Base-by-base conservation (phyloP, 2,888 invertebrate species). In the Desoria tigrina region DNA sequence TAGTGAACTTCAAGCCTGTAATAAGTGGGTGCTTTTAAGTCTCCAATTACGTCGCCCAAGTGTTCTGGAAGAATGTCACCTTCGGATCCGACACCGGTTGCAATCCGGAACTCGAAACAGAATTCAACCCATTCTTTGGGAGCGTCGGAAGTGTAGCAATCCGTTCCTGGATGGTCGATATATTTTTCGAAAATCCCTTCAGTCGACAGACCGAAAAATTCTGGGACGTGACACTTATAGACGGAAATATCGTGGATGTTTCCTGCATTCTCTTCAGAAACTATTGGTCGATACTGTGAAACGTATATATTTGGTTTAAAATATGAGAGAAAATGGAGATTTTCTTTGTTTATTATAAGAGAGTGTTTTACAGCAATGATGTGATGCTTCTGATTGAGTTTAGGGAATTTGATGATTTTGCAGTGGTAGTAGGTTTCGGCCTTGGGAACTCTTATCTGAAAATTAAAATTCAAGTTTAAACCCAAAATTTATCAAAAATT, bases 1-100 rank as follows among this genome's bases (percentile, higher is more conserved):
- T 92, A 94, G 82, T 94, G 94, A 76, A 92, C 88, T 81, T 94
- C 93, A 55, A 94, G 83, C 89, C 93, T 90, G 81, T 91, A 93
- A 81, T 88, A 92, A 1, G 86, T 86, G 1, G 87, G 86, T 39
- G 88, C 87, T n/a, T 84, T 83, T 65, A 84, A 85, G 74, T 87
- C 88, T 4, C 88, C 90, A 59, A 94, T 82, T 1, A 94, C 92
- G 74, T 92, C 93, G 26, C 92, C 89, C 79, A 70, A 28, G 42
- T 78, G 72, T 68, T 87, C 85, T 0, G 92, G 92, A 51, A 90
- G 83, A 81, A 89, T 89, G 83, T 92, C 91, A 55, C 92, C 91
- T 82, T 87, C 86, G 6, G 90, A 90, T 6, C 92, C 92, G 72
- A 90, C 85, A 7, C 90, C 89, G n/a, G 92, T 92, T 1, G 89